These are phyloP conservation scores for Caenorhabditis sinica DNA, from an alignment of 2,888 invertebrate species.

Conservation along the genomic window DNA sequence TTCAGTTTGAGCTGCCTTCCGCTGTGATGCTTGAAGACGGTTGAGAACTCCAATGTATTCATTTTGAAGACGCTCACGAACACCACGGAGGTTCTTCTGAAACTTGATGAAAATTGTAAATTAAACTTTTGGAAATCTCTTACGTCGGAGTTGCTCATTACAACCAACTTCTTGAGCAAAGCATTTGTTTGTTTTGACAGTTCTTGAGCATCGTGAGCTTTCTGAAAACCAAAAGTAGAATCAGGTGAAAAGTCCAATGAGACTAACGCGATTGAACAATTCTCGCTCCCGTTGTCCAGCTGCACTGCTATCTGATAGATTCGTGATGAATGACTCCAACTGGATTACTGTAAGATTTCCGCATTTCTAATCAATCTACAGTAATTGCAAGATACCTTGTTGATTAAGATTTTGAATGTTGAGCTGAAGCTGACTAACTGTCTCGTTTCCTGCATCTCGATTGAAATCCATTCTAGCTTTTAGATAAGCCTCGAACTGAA, in stretches of 20 bases:
- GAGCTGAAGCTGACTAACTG: slow-evolving; percentile 68
- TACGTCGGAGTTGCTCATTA: slow-evolving; percentile 75
- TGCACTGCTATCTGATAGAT: slow-evolving; percentile 69
- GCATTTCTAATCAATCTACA: not conserved
- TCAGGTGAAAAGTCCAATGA: not conserved
- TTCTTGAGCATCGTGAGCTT: slow-evolving; percentile 74
- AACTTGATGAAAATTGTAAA: slow-evolving; percentile 10
- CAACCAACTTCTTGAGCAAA: slow-evolving; percentile 78
- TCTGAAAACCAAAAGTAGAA: slow-evolving; percentile 47
- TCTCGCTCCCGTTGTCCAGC: slow-evolving; percentile 69
- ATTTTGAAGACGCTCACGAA: slow-evolving; percentile 80
- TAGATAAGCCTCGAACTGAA: slow-evolving; percentile 58
- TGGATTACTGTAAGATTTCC: slow-evolving; percentile 45
- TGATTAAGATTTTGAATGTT: slow-evolving; percentile 74
- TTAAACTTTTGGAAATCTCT: too few relatives aligned
- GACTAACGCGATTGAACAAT: slow-evolving; percentile 71
- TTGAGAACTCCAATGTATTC: slow-evolving; percentile 80
- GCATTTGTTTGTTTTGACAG: slow-evolving; percentile 79
- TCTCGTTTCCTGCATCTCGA: slow-evolving; percentile 69
- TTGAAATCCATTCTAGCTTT: slow-evolving; percentile 74
- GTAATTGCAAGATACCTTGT: slow-evolving; percentile 72
- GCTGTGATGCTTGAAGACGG: slow-evolving; percentile 78
- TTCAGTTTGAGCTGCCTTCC: slow-evolving; percentile 75
- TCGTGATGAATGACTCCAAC: slow-evolving; percentile 68
- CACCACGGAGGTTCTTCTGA: slow-evolving; percentile 75